These are phyloP conservation scores for Acestrorhynchus altus DNA, from an alignment of 2,797 vertebrate genomes.

Conservation along the genomic window DNA sequence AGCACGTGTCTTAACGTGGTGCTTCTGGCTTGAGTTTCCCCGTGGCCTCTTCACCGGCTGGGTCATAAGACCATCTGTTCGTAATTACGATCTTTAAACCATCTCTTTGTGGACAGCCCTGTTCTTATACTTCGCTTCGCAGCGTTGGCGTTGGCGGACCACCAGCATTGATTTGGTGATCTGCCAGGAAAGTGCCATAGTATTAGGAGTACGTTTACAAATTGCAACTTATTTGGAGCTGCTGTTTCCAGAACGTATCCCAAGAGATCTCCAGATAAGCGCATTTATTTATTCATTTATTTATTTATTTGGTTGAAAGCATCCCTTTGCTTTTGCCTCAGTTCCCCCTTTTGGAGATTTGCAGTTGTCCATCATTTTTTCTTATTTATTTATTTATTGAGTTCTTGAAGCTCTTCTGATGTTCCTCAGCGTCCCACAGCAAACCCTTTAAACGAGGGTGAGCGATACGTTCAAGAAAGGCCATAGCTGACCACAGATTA, in stretches of 20 bases:
- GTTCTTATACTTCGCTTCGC: conserved; percentile 61
- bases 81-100: conserved; percentile 34
- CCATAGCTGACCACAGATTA: not conserved
- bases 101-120: conserved; percentile 6
- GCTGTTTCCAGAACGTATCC: not conserved
- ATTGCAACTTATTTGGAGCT: not conserved
- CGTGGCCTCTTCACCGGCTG: conserved; percentile 54
- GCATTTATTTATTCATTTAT: not conserved
- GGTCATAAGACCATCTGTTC: conserved; percentile 55
- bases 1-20: conserved; percentile 73
- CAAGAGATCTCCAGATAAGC: not conserved
- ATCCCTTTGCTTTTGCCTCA: not conserved
- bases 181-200: not conserved
- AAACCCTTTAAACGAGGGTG: not conserved
- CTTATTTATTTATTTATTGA: not conserved
- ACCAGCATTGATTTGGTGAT: not conserved
- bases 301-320: not conserved
- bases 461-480: not conserved
- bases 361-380: not conserved
- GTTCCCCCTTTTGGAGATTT: not conserved
- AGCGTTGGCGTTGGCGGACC: conserved; percentile 34
- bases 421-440: not conserved
- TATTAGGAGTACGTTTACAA: not conserved
- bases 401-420: not conserved
- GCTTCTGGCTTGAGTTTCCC: conserved; percentile 71